Conservation (phyloP, 2,888 invertebrate genomes). For the Nomada lathburiana region DNA sequence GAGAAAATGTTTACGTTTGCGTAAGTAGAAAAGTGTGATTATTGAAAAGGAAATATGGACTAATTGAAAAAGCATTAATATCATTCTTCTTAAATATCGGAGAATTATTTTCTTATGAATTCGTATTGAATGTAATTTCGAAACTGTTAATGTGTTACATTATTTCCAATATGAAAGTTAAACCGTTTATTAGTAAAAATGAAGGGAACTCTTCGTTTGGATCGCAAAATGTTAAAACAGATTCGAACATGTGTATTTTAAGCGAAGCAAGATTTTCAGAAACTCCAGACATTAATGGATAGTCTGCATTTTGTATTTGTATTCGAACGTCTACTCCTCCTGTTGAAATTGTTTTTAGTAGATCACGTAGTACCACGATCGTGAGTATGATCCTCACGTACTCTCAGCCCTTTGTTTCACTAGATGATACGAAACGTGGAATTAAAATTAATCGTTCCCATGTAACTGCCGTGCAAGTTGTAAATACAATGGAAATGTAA, state of each 20-base stretch:
- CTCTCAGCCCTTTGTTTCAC: slow-evolving; percentile 1
- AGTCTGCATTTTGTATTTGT: background rate
- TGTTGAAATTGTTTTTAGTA: slow-evolving; percentile 20
- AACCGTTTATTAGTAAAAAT: no score
- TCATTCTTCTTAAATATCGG: no score
- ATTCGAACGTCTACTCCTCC: slow-evolving; percentile 4
- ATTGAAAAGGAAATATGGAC: no score
- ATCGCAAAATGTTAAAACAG: background rate
- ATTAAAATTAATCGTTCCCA: slow-evolving; percentile 4
- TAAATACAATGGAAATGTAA: background rate
- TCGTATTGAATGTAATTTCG: no score
- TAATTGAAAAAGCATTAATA: no score
- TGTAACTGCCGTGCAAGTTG: background rate
- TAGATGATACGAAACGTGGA: slow-evolving; percentile 19
- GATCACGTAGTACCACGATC: slow-evolving; percentile 13
- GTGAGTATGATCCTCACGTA: slow-evolving; percentile 13
- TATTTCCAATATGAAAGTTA: no score
- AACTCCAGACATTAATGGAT: background rate
- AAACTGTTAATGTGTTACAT: no score
- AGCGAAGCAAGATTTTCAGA: background rate
- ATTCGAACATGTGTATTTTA: background rate
- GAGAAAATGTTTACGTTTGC: no score
- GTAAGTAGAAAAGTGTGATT: no score
- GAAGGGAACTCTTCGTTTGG: no score
- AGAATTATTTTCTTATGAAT: no score